A percentile compares a stretch with the other conserved stretches of the same genome.
These are phyloP conservation scores for Thalassarche chlororhynchos DNA, from an alignment of 2,113 vertebrate species.

Conservation along the genomic window DNA sequence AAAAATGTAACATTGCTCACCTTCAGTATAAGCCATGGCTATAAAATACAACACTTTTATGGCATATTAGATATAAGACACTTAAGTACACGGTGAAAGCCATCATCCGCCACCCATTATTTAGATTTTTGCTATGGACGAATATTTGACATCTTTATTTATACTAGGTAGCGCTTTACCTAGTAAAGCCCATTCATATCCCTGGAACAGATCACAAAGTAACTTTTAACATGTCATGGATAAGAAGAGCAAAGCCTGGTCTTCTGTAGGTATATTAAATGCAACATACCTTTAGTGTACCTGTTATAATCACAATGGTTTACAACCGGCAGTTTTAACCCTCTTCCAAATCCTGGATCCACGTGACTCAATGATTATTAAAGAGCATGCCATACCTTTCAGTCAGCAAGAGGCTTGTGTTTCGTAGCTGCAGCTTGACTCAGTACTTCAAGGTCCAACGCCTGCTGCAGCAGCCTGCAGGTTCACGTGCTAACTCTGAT, in stretches of 20 bases:
- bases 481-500: neutral
- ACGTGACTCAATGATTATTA: neutral
- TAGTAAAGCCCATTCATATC: neutral
- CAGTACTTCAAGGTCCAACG: neutral
- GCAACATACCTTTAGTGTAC: neutral
- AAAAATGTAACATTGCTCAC: neutral
- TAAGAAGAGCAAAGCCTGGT: neutral
- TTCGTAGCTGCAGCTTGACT: neutral
- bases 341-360: neutral
- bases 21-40: neutral
- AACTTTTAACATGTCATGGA: neutral
- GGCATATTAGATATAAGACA: neutral
- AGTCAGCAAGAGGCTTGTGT: neutral
- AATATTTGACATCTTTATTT: neutral
- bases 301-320: neutral
- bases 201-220: neutral
- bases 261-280: neutral
- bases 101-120: neutral
- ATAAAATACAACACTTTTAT: slow-evolving; percentile 11
- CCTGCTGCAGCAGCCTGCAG: neutral
- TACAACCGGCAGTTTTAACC: neutral
- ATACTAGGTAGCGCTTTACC: neutral
- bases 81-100: neutral
- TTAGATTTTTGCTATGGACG: neutral
- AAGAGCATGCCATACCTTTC: neutral